Conservation (phyloP, 2,113 vertebrate genomes). For the Brachionichthys hirsutus region DNA sequence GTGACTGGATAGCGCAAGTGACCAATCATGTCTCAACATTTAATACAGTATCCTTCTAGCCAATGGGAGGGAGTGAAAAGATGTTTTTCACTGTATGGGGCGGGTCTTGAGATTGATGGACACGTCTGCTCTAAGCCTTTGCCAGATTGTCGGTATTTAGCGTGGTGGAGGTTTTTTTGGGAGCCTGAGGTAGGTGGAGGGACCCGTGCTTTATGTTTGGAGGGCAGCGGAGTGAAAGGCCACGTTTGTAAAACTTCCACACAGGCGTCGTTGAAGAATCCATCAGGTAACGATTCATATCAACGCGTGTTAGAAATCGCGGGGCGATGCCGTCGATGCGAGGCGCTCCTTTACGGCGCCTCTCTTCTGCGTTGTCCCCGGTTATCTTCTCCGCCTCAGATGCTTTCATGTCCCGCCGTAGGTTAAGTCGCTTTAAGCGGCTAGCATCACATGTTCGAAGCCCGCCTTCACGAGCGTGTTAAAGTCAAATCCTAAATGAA, state of each 20-base stretch:
- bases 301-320: conserved; percentile 19
- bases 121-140: conserved; percentile 36
- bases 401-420: conserved; percentile 12
- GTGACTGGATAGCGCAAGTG: conserved; percentile 1
- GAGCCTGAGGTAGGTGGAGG: conserved; percentile 41
- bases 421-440: neutral
- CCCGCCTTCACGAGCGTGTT: neutral
- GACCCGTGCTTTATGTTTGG: conserved; percentile 13
- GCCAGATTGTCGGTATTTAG: conserved; percentile 54
- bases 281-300: conserved; percentile 58
- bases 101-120: conserved; percentile 60
- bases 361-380: conserved; percentile 42
- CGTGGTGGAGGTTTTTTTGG: conserved; percentile 51
- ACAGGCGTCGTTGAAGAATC: conserved; percentile 23
- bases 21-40: conserved; percentile 50
- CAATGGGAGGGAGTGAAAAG: conserved; percentile 37
- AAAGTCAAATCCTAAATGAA: conserved; percentile 11
- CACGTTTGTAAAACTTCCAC: conserved; percentile 40
- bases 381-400: conserved; percentile 56
- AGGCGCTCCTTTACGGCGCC: conserved; percentile 58
- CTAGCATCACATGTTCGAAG: neutral
- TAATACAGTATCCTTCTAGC: conserved; percentile 45
- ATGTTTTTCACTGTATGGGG: conserved; percentile 61
- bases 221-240: conserved; percentile 34
- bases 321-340: conserved; percentile 16